Conservation (phyloP, 2,797 vertebrate species). For the Apogon hyalosoma region DNA sequence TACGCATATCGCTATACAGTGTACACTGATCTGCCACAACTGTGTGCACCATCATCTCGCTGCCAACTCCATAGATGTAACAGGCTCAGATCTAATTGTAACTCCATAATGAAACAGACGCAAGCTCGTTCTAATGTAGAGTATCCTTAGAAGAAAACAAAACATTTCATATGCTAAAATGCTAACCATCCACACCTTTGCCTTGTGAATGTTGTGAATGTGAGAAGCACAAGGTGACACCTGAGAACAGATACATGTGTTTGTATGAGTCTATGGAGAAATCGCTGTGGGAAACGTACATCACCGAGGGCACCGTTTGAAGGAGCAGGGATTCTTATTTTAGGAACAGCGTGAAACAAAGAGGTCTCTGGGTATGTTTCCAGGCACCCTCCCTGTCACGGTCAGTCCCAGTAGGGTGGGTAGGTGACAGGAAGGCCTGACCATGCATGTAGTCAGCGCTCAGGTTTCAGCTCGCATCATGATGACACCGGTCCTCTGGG, state of each 20-base stretch:
- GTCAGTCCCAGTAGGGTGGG: constrained; percentile 74
- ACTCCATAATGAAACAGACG: too few relatives aligned
- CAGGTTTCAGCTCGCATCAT: constrained; percentile 73
- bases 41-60: too few relatives aligned
- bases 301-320: constrained; percentile 26
- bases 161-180: background rate
- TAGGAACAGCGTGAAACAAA: constrained; percentile 44
- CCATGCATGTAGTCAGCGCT: constrained; percentile 75
- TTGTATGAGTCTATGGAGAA: constrained; percentile 17
- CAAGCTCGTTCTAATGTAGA: too few relatives aligned
- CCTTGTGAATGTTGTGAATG: constrained; percentile 13
- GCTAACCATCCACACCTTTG: constrained; percentile 4
- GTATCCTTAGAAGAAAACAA: background rate
- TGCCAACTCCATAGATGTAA: too few relatives aligned
- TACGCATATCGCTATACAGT: too few relatives aligned
- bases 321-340: constrained; percentile 47
- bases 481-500: constrained; percentile 65
- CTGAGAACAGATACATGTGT: constrained; percentile 23
- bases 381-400: constrained; percentile 57
- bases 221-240: constrained; percentile 13
- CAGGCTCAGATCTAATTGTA: too few relatives aligned
- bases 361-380: constrained; percentile 56
- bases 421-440: constrained; percentile 74
- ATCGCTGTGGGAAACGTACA: constrained; percentile 32
- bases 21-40: too few relatives aligned